Conservation (phyloP, 2,888 invertebrate species). For the Athalia rosae region DNA sequence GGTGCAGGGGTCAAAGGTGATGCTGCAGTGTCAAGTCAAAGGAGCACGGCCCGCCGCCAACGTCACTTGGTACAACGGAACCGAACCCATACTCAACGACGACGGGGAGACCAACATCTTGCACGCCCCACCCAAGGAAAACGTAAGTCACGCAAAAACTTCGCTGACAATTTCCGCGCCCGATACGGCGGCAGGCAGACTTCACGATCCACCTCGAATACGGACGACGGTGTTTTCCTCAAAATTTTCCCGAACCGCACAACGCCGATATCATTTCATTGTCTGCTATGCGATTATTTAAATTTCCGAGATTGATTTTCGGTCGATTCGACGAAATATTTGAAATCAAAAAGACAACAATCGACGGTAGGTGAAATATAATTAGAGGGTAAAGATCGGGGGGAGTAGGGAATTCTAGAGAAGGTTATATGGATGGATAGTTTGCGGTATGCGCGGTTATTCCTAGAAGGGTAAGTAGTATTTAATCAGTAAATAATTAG, state of each 20-base stretch:
- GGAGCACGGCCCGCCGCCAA: constrained; percentile 90
- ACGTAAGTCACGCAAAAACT: constrained; percentile 61
- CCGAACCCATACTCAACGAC: constrained; percentile 71
- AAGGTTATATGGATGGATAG: neutral
- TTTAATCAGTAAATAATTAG: constrained; percentile 40
- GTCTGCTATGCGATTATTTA: too few species aligned
- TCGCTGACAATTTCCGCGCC: constrained; percentile 47
- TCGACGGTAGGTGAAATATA: too few species aligned
- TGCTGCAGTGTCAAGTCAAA: constrained; percentile 84
- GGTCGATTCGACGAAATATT: too few species aligned
- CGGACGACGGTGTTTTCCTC: too few species aligned
- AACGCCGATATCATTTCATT: too few species aligned
- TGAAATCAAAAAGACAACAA: too few species aligned
- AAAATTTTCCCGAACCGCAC: too few species aligned
- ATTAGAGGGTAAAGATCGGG: too few species aligned
- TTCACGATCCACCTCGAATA: neutral
- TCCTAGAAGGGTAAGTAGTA: constrained; percentile 15
- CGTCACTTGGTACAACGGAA: constrained; percentile 90
- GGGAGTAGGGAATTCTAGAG: too few species aligned
- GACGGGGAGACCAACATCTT: constrained; percentile 67
- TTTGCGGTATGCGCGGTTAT: neutral
- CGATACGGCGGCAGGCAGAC: neutral
- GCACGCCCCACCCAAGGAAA: constrained; percentile 63
- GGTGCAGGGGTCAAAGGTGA: constrained; percentile 86
- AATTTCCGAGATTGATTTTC: too few species aligned